A percentile compares a stretch with the other conserved stretches of the same genome.
Evolutionary conservation across 1,140 invertebrate species (phyloP).

Genomic region (Cataglyphis hispanica): DNA sequence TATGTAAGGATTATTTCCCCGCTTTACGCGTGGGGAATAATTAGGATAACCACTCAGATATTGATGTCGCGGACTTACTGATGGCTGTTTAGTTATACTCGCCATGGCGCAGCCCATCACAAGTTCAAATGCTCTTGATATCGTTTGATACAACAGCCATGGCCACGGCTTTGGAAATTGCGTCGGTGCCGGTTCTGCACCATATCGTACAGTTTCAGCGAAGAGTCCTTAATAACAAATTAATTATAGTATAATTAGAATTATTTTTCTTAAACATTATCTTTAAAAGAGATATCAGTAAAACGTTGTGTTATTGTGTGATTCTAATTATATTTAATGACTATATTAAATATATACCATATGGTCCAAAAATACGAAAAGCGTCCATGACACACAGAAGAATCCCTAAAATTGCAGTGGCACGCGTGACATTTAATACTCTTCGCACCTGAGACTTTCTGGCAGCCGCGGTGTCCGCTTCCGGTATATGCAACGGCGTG

Average conservation of each 20-base stretch:
- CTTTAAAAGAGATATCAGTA: neutral
- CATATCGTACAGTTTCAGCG: conserved; percentile 76
- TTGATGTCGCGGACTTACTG: conserved; percentile 86
- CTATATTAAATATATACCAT: conserved; percentile 78
- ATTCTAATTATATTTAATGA: conserved; percentile 7
- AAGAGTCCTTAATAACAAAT: conserved; percentile 77
- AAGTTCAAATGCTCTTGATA: conserved; percentile 86
- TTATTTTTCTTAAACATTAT: neutral
- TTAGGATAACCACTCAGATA: conserved; percentile 86
- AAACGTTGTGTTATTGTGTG: neutral
- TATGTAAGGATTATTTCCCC: conserved; percentile 83
- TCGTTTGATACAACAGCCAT: conserved; percentile 88
- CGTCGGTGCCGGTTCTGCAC: conserved; percentile 61
- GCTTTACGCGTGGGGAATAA: conserved; percentile 85
- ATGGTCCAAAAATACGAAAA: conserved; percentile 86
- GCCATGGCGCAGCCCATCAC: conserved; percentile 88
- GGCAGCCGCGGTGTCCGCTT: conserved; percentile 81
- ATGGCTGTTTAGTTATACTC: conserved; percentile 89
- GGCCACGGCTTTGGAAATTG: conserved; percentile 84
- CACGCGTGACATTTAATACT: conserved; percentile 86
- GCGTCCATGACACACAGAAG: conserved; percentile 86
- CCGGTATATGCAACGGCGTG: conserved; percentile 81
- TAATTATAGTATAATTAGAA: neutral
- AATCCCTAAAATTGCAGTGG: conserved; percentile 87
- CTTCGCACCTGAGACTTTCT: conserved; percentile 85